Conservation (phyloP, 2,797 vertebrate species). For the Neostethus bicornis region DNA sequence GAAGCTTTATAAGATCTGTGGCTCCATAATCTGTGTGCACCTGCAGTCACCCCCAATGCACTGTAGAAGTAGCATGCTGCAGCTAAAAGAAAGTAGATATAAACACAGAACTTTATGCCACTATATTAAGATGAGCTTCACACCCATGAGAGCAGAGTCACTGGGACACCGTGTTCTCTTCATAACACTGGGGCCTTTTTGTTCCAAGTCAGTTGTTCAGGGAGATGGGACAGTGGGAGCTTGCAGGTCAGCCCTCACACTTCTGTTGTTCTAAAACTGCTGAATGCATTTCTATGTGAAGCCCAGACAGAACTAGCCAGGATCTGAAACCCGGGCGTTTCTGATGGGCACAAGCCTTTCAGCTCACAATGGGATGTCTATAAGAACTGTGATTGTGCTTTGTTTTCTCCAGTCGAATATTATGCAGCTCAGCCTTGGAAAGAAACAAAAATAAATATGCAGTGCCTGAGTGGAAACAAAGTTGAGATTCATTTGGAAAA, state of each 20-base stretch:
- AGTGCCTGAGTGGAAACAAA: constrained; percentile 63
- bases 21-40: constrained; percentile 94
- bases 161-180: constrained; percentile 49
- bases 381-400: constrained; percentile 77
- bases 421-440: constrained; percentile 69
- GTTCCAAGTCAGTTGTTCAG: constrained; percentile 37
- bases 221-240: constrained; percentile 34
- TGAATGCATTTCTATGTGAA: constrained; percentile 70
- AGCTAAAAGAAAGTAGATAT: constrained; percentile 66
- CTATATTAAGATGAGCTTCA: constrained; percentile 29
- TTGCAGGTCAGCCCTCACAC: constrained; percentile 50
- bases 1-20: constrained; percentile 92
- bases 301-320: constrained; percentile 63
- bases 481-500: constrained; percentile 64
- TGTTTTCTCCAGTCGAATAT: constrained; percentile 74
- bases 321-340: constrained; percentile 62
- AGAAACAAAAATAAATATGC: constrained; percentile 61
- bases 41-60: constrained; percentile 90
- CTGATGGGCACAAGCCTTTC: constrained; percentile 62
- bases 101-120: constrained; percentile 34
- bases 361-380: constrained; percentile 76
- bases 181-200: constrained; percentile 37
- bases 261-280: constrained; percentile 63
- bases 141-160: constrained; percentile 37
- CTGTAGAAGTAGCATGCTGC: constrained; percentile 81